Conservation (phyloP, 2,113 vertebrate genomes). For the Tonatia bakeri region DNA sequence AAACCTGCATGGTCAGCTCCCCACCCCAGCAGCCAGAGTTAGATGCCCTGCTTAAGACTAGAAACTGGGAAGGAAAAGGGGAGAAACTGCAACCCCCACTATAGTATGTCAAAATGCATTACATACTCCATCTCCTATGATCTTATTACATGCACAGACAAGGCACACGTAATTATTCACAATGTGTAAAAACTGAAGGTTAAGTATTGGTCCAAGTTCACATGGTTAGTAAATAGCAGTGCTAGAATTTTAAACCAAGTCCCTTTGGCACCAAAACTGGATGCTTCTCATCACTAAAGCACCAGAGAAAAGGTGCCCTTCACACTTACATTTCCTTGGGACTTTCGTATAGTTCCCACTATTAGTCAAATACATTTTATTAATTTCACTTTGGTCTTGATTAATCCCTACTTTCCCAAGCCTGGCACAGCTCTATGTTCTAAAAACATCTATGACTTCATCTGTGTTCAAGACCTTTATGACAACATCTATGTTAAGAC, state of each 20-base stretch:
- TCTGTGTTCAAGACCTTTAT: background rate
- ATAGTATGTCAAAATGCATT: background rate
- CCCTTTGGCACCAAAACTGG: background rate
- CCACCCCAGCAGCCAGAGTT: background rate
- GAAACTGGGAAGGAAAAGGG: background rate
- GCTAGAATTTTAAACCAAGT: constrained; percentile 1
- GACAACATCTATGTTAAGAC: background rate
- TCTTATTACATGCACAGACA: background rate
- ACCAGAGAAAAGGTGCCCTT: background rate
- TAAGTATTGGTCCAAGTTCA: background rate
- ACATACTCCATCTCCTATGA: background rate
- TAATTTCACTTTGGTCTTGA: background rate
- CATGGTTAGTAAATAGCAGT: background rate
- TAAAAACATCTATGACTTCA: background rate
- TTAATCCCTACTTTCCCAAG: background rate
- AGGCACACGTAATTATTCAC: background rate
- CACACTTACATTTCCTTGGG: background rate
- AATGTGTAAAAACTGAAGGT: background rate
- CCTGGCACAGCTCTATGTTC: background rate
- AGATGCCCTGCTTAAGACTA: background rate
- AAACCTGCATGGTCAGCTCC: background rate
- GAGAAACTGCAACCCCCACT: background rate
- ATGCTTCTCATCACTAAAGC: background rate
- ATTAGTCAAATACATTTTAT: background rate
- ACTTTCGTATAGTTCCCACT: background rate